Evolutionary conservation across 92 coral and sea anemone species (phyloP), one percentile per base, ranked within the genome.

Genomic region (Pocillopora meandrina): DNA sequence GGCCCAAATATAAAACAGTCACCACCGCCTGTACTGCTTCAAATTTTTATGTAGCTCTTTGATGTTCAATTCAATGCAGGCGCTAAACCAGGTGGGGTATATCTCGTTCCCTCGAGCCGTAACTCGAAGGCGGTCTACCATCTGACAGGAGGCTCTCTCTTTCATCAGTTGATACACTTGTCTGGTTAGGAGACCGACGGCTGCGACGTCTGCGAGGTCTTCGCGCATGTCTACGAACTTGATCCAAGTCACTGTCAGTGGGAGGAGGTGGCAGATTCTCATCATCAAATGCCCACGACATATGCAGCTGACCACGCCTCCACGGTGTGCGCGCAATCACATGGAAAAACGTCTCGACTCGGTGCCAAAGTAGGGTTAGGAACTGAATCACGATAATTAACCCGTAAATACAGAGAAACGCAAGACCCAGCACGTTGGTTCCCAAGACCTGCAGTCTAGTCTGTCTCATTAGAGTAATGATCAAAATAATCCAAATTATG

Each of bases 311-410:
- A 13, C 98, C 98, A 59, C 95, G 92, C 61, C 75, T 92, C 98
- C 95, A 97, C 21, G 99, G 97, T 36, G 99, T 98, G 35, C 99
- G 98, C 36, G 99, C 99, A 20, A 97, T 56, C 87, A 97, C 72
- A 88, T 97, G 99, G 75, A 86, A 85, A 57, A 85, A 47, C 18
- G 99, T 97, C 69, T 87, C 80, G 34, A 87, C 74, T 19, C 99
- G 93, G 86, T 97, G 98, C 95, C 98, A 97, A 11, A 97, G 78
- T 62, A 97, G 86, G 17, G 99, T 83, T 35, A 97, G 47, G 63
- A 97, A 97, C 93, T 92, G 97, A 12, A 97, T 63, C 4, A 87
- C 85, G 17, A 94, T 31, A 59, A 96, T 59, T 23, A 91, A 23
- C 26, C 99, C 99, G 81, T 85, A 96, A 31, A 96, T 62, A 2